A percentile compares a stretch with the other conserved stretches of the same genome.
Conservation (phyloP, 2,888 invertebrate species). For the Onthophagus sagittarius region DNA sequence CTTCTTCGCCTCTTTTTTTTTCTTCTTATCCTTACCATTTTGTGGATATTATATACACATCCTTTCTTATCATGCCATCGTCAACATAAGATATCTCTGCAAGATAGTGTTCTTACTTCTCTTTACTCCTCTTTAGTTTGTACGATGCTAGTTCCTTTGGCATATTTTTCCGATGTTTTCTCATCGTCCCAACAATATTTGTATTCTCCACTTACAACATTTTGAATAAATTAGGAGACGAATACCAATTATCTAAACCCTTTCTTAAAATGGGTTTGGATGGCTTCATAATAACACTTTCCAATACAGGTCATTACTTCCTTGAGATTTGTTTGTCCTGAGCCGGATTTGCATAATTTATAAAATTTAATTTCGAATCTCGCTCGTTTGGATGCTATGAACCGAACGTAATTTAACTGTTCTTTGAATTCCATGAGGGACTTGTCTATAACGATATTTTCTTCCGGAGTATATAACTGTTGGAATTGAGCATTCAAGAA, state of each 20-base stretch:
- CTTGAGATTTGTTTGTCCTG: slow-evolving; percentile 22
- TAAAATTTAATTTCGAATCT: slow-evolving; percentile 34
- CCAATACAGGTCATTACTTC: slow-evolving; percentile 25
- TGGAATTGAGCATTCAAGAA: slow-evolving; percentile 26
- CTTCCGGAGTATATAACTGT: slow-evolving; percentile 26
- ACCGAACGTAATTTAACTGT: slow-evolving; percentile 32
- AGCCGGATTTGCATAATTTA: slow-evolving; percentile 33
- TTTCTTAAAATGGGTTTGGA: slow-evolving; percentile 22
- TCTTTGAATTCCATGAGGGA: slow-evolving; percentile 34
- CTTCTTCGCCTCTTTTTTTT: not conserved
- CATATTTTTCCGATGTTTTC: slow-evolving; percentile 1
- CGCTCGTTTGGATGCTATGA: slow-evolving; percentile 35
- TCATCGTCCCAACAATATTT: slow-evolving; percentile 24
- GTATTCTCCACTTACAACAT: slow-evolving; percentile 22
- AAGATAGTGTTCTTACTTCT: too few species aligned
- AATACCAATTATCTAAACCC: slow-evolving; percentile 30
- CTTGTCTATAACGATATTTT: slow-evolving; percentile 28
- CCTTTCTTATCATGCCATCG: too few species aligned
- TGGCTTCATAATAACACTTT: slow-evolving; percentile 26
- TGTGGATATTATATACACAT: too few species aligned
- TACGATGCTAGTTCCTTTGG: slow-evolving; percentile 15
- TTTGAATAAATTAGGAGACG: slow-evolving; percentile 24
- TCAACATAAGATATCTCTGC: too few species aligned
- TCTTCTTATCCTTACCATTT: slow-evolving; percentile 20
- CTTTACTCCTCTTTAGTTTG: too few species aligned